Base-by-base conservation (phyloP, 92 coral and sea anemone species). In the Micromussa lordhowensis region DNA sequence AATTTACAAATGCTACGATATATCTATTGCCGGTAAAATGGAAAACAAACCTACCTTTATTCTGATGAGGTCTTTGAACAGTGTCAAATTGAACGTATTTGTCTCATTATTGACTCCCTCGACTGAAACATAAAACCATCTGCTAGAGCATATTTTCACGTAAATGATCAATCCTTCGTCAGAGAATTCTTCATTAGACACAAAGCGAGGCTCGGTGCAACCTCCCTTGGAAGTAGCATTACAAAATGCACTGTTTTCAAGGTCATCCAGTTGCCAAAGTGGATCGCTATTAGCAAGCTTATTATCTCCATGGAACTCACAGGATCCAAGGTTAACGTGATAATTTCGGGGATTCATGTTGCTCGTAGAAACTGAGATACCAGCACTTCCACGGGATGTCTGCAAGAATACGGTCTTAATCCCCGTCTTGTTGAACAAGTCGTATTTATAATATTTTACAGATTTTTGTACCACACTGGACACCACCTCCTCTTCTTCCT, bases 1-100 rank as follows among this genome's bases (percentile, higher is more conserved):
- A 21, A 66, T 26, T 9, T 28, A 28, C 26, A 66, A 12, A 13
- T 28, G 71, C 1, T 31, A 66, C 34, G 10, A 30, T 30, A 64
- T 0, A 72, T 72, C 36, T 21, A 19, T 26, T 1, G n/a, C n/a
- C n/a, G n/a, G 40, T 32, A 26, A 26, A 35, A 73, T 34, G 9
- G 8, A 71, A 72, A 72, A 18, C 12, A 34, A 28, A 28, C 48
- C n/a, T 77, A 72, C 73, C 49, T 34, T 54, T 30, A 54, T 72
- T 55, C 80, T 34, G 24, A 84, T 73, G 57, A 84, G 63, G 40
- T 77, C 93, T 18, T 91, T 88, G 36, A 82, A 29, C 22, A 93
- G 94, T 9, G 94, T 92, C 70, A 94, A 80, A 51, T 79, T 92
- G 75, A 94, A 94, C 32, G n/a, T 68, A 84, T 86, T 92, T 11